phyloP scores from a whole-genome alignment of 2,797 vertebrate genomes.

The Spatula clypeata region DNA sequence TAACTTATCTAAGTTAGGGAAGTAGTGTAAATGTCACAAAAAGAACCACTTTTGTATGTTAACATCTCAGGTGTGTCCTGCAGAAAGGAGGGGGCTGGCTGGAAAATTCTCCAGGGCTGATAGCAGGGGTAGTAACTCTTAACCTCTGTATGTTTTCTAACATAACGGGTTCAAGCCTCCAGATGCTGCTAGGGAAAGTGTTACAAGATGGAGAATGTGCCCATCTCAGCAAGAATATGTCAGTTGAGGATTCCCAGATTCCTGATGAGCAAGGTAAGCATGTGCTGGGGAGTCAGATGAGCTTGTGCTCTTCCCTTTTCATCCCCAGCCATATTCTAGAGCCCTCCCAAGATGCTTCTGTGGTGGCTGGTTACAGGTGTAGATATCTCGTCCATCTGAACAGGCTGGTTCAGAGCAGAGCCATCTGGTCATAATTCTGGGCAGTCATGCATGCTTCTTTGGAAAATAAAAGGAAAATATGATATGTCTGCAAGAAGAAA shows the following conservation, averaged over 20 bases:
- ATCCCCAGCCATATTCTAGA: background rate
- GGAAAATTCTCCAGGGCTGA: background rate
- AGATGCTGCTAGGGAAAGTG: background rate
- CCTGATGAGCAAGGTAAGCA: background rate
- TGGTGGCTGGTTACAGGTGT: background rate
- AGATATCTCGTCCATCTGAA: background rate
- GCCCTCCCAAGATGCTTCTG: background rate
- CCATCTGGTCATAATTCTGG: background rate
- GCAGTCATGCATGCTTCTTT: background rate
- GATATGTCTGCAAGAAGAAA: background rate
- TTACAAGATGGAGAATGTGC: background rate
- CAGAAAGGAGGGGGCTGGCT: background rate
- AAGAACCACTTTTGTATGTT: background rate
- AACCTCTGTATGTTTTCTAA: accelerated
- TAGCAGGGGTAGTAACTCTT: background rate
- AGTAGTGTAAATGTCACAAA: background rate
- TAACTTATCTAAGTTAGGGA: background rate
- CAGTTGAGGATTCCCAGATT: background rate
- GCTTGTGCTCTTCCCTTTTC: background rate
- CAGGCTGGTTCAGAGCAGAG: background rate
- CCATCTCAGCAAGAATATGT: background rate
- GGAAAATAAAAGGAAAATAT: background rate
- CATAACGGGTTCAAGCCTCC: background rate
- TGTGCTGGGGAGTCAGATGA: background rate
- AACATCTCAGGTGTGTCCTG: background rate